Percentiles rank a stretch among this genome's conserved stretches.
These are phyloP conservation scores for Megalops atlanticus DNA, from an alignment of 2,113 vertebrate species.

Conservation along the genomic window DNA sequence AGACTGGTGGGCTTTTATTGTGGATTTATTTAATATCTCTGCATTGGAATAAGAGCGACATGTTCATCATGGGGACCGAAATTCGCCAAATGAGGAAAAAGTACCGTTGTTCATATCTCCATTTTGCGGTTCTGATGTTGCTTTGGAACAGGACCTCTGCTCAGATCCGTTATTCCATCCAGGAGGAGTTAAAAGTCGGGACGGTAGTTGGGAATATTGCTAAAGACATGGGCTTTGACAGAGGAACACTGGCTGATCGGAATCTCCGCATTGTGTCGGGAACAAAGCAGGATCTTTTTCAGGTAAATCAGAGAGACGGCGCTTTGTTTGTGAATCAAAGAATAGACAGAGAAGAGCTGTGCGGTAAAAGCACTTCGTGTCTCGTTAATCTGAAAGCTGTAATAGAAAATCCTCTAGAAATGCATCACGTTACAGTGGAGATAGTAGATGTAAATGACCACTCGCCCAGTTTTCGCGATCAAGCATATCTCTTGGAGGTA, in stretches of 20 bases:
- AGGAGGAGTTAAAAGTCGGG: slow-evolving; percentile 5
- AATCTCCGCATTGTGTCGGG: too few species aligned
- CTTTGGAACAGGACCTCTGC: not conserved
- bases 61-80: too few species aligned
- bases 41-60: not conserved
- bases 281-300: slow-evolving; percentile 18
- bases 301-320: slow-evolving; percentile 45
- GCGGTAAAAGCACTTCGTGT: slow-evolving; percentile 28
- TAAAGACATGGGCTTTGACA: slow-evolving; percentile 7
- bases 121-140: not conserved
- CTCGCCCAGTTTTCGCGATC: slow-evolving; percentile 30
- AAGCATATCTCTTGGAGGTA: slow-evolving; percentile 37
- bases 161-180: slow-evolving; percentile 7
- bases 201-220: slow-evolving; percentile 21
- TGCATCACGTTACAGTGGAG: slow-evolving; percentile 45
- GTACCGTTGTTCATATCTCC: not conserved
- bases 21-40: too few species aligned
- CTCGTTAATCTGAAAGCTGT: slow-evolving; percentile 37
- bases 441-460: slow-evolving; percentile 48
- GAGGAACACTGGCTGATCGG: not conserved
- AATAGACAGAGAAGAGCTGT: slow-evolving; percentile 47
- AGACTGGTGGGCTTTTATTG: not conserved
- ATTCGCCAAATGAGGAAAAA: not conserved
- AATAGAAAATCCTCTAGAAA: slow-evolving; percentile 47
- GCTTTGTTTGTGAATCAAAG: slow-evolving; percentile 27